phyloP scores from a whole-genome alignment of 2,888 invertebrate genomes.

The Tenthredo distinguenda region DNA sequence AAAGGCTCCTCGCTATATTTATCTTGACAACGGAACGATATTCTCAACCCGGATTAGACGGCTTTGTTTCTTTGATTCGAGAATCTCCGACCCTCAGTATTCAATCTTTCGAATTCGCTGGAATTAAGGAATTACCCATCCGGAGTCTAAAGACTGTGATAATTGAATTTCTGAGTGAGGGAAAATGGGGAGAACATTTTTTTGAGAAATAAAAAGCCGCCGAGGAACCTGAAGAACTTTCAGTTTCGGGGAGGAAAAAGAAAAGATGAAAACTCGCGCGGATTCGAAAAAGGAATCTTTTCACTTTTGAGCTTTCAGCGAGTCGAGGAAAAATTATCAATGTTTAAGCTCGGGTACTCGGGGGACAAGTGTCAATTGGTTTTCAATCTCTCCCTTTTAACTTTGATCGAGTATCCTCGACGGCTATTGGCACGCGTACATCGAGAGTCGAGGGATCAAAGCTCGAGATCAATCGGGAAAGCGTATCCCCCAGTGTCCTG shows the following conservation, averaged over 20 bases:
- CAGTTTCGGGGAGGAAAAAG: no score
- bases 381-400: constrained; percentile 13
- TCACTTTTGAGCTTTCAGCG: background rate
- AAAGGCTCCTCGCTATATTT: background rate
- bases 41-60: background rate
- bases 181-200: background rate
- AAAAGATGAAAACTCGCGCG: no score
- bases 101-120: background rate
- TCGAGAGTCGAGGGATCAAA: background rate
- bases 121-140: background rate
- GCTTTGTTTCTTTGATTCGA: constrained; percentile 5
- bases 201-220: background rate
- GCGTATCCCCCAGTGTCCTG: background rate
- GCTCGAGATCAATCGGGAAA: background rate
- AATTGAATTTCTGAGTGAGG: background rate
- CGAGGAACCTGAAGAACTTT: background rate
- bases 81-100: background rate
- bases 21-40: background rate
- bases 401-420: constrained; percentile 13
- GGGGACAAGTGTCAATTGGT: constrained; percentile 7
- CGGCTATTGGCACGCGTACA: background rate
- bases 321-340: background rate
- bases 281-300: no score
- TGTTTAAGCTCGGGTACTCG: background rate
- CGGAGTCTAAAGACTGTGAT: background rate